phyloP scores from a whole-genome alignment of 2,113 vertebrate species.

The Calonectris borealis region DNA sequence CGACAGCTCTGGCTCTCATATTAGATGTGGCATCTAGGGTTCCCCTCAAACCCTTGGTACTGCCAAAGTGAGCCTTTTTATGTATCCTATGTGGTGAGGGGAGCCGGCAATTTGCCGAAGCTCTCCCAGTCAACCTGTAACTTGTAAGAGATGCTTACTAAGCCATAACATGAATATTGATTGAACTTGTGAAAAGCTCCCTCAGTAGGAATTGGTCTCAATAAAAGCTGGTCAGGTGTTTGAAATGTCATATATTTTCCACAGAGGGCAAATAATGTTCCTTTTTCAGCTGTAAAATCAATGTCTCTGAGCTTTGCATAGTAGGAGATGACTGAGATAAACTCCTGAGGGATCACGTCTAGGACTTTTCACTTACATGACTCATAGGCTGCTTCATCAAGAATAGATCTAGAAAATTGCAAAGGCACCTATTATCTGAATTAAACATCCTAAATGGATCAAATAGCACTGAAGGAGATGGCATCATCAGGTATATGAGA shows the following conservation, averaged over 20 bases:
- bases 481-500: background rate
- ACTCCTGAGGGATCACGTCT: background rate
- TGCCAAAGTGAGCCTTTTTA: background rate
- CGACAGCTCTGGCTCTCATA: background rate
- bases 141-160: background rate
- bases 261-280: background rate
- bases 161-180: background rate
- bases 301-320: background rate
- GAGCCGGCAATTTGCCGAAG: background rate
- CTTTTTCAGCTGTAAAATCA: background rate
- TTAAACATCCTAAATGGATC: background rate
- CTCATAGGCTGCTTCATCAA: background rate
- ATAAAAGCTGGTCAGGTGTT: background rate
- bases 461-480: background rate
- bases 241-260: background rate
- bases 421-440: background rate
- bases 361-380: background rate
- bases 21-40: background rate
- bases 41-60: background rate
- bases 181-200: background rate
- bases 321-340: background rate
- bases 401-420: background rate
- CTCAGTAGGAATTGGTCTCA: background rate
- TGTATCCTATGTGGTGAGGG: background rate
- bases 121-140: background rate